These are phyloP conservation scores for Euborellia annulipes DNA, from an alignment of 1,140 invertebrate genomes.

Conservation along the genomic window DNA sequence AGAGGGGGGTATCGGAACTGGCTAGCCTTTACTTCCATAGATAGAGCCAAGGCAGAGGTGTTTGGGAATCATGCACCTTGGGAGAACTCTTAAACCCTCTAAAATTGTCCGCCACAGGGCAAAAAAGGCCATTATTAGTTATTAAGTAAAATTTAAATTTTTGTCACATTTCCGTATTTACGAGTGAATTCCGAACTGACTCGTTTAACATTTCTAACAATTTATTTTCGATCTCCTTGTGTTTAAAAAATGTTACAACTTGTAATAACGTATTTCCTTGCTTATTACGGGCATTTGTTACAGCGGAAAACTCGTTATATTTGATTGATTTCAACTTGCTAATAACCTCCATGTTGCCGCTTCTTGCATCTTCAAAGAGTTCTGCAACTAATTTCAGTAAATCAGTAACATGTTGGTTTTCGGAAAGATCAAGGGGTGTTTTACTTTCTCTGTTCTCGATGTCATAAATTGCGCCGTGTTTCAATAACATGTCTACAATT, in stretches of 20 bases:
- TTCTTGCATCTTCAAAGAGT: slow-evolving; percentile 10
- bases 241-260: slow-evolving; percentile 4
- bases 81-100: no score
- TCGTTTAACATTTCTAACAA: not conserved
- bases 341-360: slow-evolving; percentile 10
- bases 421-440: slow-evolving; percentile 9
- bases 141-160: no score
- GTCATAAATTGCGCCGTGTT: slow-evolving; percentile 21
- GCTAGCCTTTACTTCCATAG: no score
- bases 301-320: slow-evolving; percentile 7
- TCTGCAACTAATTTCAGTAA: slow-evolving; percentile 10
- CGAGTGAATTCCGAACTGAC: not conserved
- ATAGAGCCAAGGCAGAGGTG: no score
- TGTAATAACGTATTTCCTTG: not conserved
- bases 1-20: no score
- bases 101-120: no score
- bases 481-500: slow-evolving; percentile 8
- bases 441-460: slow-evolving; percentile 18
- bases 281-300: slow-evolving; percentile 11
- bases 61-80: no score
- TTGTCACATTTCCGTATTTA: no score
- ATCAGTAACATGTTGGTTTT: slow-evolving; percentile 7
- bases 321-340: slow-evolving; percentile 5
- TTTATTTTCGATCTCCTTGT: slow-evolving; percentile 3
- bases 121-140: no score